Evolutionary conservation across 2,888 invertebrate genomes (phyloP).

Genomic region (Theodoxus fluviatilis): DNA sequence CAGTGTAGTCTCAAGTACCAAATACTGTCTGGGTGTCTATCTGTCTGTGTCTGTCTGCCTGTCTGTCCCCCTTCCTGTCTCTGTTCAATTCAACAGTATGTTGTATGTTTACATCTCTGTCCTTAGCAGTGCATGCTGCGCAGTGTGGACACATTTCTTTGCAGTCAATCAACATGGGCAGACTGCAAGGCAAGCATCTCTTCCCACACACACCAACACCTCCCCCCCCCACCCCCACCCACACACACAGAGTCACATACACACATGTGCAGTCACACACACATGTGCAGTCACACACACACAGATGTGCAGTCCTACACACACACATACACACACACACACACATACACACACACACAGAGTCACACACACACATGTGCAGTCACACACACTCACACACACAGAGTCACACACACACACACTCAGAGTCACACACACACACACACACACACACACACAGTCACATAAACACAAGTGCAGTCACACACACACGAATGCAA

Average conservation of each 20-base stretch:
- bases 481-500: constrained; percentile 17
- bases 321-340: neutral
- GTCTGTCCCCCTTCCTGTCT: too few relatives aligned
- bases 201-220: too few relatives aligned
- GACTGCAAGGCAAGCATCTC: too few relatives aligned
- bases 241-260: neutral
- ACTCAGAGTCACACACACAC: neutral
- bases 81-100: neutral
- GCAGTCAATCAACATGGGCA: too few relatives aligned
- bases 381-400: neutral
- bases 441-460: constrained; percentile 18
- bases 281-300: neutral
- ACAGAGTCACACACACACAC: neutral
- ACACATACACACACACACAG: neutral
- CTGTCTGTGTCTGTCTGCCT: too few relatives aligned
- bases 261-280: neutral
- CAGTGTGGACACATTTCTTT: too few relatives aligned
- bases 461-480: constrained; percentile 11
- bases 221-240: too few relatives aligned
- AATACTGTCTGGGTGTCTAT: too few relatives aligned
- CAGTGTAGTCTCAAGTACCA: neutral
- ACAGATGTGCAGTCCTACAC: neutral
- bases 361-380: neutral
- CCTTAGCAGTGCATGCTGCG: too few relatives aligned
- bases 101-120: too few relatives aligned